Conservation (phyloP, 1,140 invertebrate genomes). For the Helicoverpa zea region DNA sequence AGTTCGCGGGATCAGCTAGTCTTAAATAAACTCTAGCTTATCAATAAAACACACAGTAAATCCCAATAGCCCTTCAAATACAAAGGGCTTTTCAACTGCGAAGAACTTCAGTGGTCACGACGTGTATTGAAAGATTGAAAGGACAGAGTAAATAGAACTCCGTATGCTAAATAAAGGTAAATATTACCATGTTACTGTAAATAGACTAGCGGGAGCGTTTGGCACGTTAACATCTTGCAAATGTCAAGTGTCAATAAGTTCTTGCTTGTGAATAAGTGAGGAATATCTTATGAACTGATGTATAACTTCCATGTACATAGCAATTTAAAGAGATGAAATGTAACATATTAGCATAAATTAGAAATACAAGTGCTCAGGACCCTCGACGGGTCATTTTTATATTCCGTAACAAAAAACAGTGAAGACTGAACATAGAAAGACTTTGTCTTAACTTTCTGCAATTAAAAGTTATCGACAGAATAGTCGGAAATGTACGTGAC, state of each 20-base stretch:
- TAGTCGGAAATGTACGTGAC: no score
- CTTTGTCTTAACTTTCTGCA: no score
- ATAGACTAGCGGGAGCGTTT: neutral
- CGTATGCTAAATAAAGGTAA: neutral
- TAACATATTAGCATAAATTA: no score
- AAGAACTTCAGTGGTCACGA: neutral
- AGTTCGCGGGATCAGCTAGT: no score
- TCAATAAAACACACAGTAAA: neutral
- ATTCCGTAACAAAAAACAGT: no score
- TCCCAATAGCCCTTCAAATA: neutral
- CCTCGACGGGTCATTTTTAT: no score
- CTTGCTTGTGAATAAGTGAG: neutral
- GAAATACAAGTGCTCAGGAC: no score
- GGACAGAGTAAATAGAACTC: neutral
- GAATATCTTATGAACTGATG: neutral
- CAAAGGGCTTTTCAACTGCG: neutral
- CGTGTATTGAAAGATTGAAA: neutral
- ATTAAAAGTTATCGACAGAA: no score
- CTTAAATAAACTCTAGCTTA: no score
- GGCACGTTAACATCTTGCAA: slow-evolving; percentile 1
- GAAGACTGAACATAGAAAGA: no score
- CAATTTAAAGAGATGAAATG: neutral
- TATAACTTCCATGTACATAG: no score
- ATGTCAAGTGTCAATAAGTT: neutral
- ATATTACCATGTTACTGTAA: neutral